A percentile compares a stretch with the other conserved stretches of the same genome.
Evolutionary conservation across 2,797 vertebrate genomes (phyloP).

Genomic region (Triplophysa bombifrons): DNA sequence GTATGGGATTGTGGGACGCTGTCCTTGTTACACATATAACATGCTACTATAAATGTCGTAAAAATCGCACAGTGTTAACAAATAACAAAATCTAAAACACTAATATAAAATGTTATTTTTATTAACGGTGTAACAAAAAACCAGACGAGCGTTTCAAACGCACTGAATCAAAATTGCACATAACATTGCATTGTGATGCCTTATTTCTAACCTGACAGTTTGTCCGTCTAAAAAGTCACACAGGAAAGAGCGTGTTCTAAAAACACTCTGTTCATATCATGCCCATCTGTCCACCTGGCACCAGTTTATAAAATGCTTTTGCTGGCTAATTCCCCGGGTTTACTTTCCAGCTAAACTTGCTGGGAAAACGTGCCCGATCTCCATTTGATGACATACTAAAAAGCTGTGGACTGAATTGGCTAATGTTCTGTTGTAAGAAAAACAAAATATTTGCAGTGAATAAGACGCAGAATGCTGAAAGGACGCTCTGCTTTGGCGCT

Average conservation of each 20-base stretch:
- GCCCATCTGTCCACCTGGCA: conserved; percentile 72
- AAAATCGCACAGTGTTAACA: not conserved
- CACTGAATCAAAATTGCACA: not conserved
- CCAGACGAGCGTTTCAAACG: not conserved
- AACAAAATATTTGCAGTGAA: not conserved
- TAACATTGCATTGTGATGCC: conserved; percentile 8
- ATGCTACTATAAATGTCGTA: not conserved
- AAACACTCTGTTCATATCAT: conserved; percentile 53
- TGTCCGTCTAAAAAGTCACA: conserved; percentile 28
- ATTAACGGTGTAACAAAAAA: not conserved
- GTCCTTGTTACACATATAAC: not conserved
- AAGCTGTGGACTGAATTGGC: conserved; percentile 26
- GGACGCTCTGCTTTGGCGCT: conserved; percentile 13
- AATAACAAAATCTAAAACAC: no score
- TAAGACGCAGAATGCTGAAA: not conserved
- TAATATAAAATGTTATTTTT: not conserved
- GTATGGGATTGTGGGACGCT: conserved; percentile 40
- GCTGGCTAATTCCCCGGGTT: conserved; percentile 58
- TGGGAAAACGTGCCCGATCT: conserved; percentile 61
- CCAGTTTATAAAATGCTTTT: conserved; percentile 67
- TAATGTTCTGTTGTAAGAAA: not conserved
- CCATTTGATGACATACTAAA: conserved; percentile 34
- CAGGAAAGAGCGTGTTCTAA: conserved; percentile 31
- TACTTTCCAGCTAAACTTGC: conserved; percentile 60
- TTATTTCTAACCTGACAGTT: conserved; percentile 5